phyloP scores from a whole-genome alignment of 2,797 vertebrate species.

The Eupleurogrammus muticus region DNA sequence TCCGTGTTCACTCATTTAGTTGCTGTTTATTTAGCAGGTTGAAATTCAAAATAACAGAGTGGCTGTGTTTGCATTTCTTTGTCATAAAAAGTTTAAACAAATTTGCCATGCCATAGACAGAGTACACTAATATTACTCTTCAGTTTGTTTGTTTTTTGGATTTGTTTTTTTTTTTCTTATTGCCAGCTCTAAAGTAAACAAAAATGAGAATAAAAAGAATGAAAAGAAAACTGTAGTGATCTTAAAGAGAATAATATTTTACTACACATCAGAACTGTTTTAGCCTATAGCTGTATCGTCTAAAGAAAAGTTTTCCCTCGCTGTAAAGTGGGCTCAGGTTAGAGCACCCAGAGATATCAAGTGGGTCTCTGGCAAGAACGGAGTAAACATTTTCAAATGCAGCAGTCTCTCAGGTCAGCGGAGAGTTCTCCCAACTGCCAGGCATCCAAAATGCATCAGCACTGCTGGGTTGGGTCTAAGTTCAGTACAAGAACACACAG shows the following conservation, averaged over 20 bases:
- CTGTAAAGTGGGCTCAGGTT: conserved; percentile 47
- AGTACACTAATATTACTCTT: too few relatives aligned
- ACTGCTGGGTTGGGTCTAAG: conserved; percentile 27
- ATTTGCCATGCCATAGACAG: background rate
- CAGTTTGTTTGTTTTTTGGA: background rate
- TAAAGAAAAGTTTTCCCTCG: conserved; percentile 27
- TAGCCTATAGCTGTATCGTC: conserved; percentile 15
- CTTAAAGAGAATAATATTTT: background rate
- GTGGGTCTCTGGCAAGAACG: conserved; percentile 62
- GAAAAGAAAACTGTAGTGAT: background rate
- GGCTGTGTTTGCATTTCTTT: background rate
- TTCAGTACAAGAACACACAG: conserved; percentile 57
- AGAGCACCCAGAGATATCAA: conserved; percentile 63
- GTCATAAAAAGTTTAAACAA: too few relatives aligned
- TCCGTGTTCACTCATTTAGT: background rate
- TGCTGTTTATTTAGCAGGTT: background rate
- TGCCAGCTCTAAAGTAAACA: background rate
- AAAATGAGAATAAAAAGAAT: background rate
- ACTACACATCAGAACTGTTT: conserved; percentile 20
- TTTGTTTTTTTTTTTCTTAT: background rate
- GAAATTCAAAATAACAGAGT: background rate
- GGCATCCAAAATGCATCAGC: conserved; percentile 36
- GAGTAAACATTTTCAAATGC: conserved; percentile 68
- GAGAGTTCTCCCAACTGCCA: conserved; percentile 44
- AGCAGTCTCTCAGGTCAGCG: conserved; percentile 43